Percentiles rank a stretch among this genome's conserved stretches.
Conservation (phyloP, 2,797 vertebrate genomes). For the Chelon auratus region DNA sequence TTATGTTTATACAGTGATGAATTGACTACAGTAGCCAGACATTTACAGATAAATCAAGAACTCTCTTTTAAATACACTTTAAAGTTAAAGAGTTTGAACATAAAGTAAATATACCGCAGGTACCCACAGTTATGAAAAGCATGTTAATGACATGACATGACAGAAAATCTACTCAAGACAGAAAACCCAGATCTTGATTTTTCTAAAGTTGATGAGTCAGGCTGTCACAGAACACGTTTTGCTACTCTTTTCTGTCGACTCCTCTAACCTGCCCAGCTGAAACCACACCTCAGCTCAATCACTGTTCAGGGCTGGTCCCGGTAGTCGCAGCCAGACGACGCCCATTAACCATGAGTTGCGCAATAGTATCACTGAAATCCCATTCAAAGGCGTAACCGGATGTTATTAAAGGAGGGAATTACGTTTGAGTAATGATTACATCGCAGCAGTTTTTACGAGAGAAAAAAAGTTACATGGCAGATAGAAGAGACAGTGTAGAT, state of each 20-base stretch:
- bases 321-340: slow-evolving; percentile 18
- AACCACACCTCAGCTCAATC: slow-evolving; percentile 32
- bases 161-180: too few species aligned
- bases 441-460: not conserved
- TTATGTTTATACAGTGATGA: too few species aligned
- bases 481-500: not conserved
- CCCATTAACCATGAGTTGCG: slow-evolving; percentile 37
- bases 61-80: too few species aligned
- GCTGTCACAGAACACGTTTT: slow-evolving; percentile 28
- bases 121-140: too few species aligned
- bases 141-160: too few species aligned
- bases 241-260: not conserved
- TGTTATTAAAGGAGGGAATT: too few species aligned
- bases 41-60: too few species aligned
- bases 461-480: not conserved
- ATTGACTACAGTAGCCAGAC: too few species aligned
- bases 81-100: too few species aligned
- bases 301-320: slow-evolving; percentile 19
- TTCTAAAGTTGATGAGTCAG: not conserved
- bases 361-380: slow-evolving; percentile 10
- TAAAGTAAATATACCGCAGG: too few species aligned
- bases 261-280: slow-evolving; percentile 33
- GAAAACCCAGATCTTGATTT: too few species aligned
- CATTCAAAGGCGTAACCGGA: not conserved
- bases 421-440: not conserved